phyloP scores from a whole-genome alignment of 2,113 vertebrate genomes.

The Crotalus helleri region DNA sequence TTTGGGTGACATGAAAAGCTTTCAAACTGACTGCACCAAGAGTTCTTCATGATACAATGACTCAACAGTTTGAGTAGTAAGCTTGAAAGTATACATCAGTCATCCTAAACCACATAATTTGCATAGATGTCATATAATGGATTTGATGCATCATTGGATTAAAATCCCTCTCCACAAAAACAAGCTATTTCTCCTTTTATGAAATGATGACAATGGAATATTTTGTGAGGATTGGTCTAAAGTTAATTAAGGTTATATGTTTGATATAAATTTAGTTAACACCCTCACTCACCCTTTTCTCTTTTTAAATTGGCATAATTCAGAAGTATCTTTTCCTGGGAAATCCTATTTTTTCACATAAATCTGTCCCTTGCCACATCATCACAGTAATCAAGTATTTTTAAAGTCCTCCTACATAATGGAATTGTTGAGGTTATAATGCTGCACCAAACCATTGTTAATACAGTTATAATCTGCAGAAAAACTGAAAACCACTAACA shows the following conservation, averaged over 20 bases:
- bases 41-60: neutral
- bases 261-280: neutral
- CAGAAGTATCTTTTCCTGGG: neutral
- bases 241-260: neutral
- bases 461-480: neutral
- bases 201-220: neutral
- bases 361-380: neutral
- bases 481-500: neutral
- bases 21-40: neutral
- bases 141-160: neutral
- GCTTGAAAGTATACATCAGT: neutral
- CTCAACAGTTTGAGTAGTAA: neutral
- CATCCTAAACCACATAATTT: neutral
- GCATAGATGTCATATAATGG: neutral
- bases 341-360: neutral
- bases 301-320: neutral
- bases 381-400: neutral
- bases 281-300: neutral
- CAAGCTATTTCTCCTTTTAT: neutral
- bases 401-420: neutral
- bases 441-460: constrained; percentile 4
- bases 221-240: neutral
- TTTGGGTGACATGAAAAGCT: neutral
- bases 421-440: neutral
- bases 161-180: neutral